These are phyloP conservation scores for Hapalemur alaotrensis DNA, from an alignment of 2,797 vertebrate genomes.

Conservation along the genomic window DNA sequence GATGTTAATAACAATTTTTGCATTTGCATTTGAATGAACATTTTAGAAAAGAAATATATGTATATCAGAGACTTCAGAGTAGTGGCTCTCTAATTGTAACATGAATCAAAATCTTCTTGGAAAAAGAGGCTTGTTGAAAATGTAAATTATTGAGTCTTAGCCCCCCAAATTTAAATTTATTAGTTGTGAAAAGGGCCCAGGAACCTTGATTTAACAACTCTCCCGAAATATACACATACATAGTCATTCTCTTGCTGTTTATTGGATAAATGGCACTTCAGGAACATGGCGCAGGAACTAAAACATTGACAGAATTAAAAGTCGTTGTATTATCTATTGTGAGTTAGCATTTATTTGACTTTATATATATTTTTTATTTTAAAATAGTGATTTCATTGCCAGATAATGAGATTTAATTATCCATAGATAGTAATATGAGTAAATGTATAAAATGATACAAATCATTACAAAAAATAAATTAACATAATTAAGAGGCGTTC, in stretches of 20 bases:
- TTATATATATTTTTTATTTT: neutral
- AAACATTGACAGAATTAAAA: constrained; percentile 1
- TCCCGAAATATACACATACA: neutral
- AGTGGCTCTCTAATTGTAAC: neutral
- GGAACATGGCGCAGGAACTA: neutral
- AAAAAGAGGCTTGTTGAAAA: constrained; percentile 1
- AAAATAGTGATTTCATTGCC: constrained; percentile 10
- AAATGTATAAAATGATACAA: neutral
- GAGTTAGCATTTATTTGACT: neutral
- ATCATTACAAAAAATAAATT: constrained; percentile 27
- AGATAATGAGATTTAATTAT: constrained; percentile 31
- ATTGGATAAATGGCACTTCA: neutral
- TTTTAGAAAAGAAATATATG: constrained; percentile 35
- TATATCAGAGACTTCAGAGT: neutral
- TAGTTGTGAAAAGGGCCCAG: neutral
- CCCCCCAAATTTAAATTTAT: neutral
- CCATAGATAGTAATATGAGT: neutral
- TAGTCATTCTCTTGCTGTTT: neutral
- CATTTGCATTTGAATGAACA: constrained; percentile 56
- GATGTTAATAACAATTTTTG: constrained; percentile 48
- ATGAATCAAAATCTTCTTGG: neutral
- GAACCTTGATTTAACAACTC: neutral
- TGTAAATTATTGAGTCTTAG: neutral
- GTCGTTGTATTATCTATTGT: neutral
- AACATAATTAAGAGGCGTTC: neutral